Evolutionary conservation across 2,113 vertebrate species (phyloP), one percentile per base, ranked within the genome.

Genomic region (Paraplagusia blochii): DNA sequence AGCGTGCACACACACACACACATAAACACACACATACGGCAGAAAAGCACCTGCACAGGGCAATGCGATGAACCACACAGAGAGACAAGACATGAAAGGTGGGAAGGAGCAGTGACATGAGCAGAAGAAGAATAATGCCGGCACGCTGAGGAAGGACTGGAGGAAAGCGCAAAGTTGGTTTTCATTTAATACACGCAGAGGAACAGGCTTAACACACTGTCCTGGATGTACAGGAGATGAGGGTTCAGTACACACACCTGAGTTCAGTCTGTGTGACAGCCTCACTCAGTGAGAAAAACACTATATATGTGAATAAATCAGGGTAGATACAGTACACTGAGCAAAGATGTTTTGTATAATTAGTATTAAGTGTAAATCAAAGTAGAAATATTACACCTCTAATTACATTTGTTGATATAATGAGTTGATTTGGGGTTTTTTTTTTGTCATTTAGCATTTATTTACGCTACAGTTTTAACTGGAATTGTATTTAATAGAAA

Each of bases 21-120:
- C 58, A 58, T 62, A 68, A 76, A 45, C 53, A 49, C 57, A 57
- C 66, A 54, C 54, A 52, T 42, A 62, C 54, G 48, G 52, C 47
- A 29, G 29, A 48, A 44, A 42, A 34, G 60, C 63, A 44, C 59
- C 15, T 0, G 54, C 64, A 74, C 64, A 72, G 18, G 63, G 45
- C 9, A 16, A 19, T 44, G n/a, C 67, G 73, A 67, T 78, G 75
- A 78, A 79, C 72, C 67, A 68, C 69, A 73, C 61, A 76, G 56
- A 57, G 45, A 81, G 64, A 63, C 46, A 58, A 69, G 84, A 93
- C 87, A 85, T 86, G 89, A 86, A 88, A 85, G 80, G 88, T 83
- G 78, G 77, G 89, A 89, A 82, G 90, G 76, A 69, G 69, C 39
- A 52, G 52, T 12, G 53, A 72, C 50, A 52, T 57, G 62, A 77